Percentiles rank a stretch among this genome's conserved stretches.
Evolutionary conservation across 35 echinoderm and acorn worm genomes (phyloP).

Genomic region (Chiridota heheva): DNA sequence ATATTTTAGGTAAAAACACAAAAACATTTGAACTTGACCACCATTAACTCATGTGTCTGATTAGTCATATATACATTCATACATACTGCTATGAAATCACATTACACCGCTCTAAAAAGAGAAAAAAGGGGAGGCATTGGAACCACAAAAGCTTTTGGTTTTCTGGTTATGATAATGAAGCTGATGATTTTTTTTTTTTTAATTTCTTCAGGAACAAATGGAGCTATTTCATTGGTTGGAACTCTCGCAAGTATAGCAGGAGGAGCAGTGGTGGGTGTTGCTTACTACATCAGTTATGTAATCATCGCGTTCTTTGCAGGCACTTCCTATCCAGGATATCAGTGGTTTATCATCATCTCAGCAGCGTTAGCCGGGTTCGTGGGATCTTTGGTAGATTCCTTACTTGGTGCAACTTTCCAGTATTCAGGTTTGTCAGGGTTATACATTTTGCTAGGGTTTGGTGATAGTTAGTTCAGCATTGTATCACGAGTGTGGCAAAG

Average conservation of each 20-base stretch:
- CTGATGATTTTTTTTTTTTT: neutral
- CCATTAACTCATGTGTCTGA: too few relatives aligned
- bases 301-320: slow-evolving; percentile 46
- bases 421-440: slow-evolving; percentile 74
- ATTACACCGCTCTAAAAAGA: too few relatives aligned
- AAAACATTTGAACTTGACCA: too few relatives aligned
- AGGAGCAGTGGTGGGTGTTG: slow-evolving; percentile 71
- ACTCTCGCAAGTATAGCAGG: slow-evolving; percentile 65
- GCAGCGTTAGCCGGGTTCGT: slow-evolving; percentile 72
- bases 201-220: slow-evolving; percentile 80
- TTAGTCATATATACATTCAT: too few relatives aligned
- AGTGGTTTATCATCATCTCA: slow-evolving; percentile 87
- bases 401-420: slow-evolving; percentile 84
- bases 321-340: slow-evolving; percentile 22
- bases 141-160: neutral
- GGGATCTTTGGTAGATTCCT: slow-evolving; percentile 81
- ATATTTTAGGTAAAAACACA: too few relatives aligned
- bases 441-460: neutral
- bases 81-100: too few relatives aligned
- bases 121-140: too few relatives aligned
- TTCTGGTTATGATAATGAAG: neutral
- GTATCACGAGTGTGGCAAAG: neutral
- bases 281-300: slow-evolving; percentile 66
- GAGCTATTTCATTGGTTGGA: slow-evolving; percentile 73
- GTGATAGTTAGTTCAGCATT: neutral